phyloP scores from a whole-genome alignment of 2,888 invertebrate species.

The Kryphioiulus occultus region DNA sequence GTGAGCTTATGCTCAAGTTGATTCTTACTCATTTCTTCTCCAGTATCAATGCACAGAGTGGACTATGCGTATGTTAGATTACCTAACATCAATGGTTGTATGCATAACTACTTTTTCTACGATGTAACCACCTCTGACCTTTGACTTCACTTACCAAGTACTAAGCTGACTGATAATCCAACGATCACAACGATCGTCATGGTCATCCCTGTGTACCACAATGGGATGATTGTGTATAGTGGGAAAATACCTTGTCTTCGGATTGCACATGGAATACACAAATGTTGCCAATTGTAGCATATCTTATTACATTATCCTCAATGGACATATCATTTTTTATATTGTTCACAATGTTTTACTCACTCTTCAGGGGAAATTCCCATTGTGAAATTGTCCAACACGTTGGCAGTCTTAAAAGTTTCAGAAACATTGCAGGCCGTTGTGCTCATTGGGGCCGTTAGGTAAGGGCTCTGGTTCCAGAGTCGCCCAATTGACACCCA shows the following conservation, averaged over 20 bases:
- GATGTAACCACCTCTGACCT: no score
- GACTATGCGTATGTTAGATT: no score
- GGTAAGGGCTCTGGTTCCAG: not conserved
- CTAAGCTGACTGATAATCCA: conserved; percentile 26
- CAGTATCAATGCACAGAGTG: no score
- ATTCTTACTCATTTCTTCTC: no score
- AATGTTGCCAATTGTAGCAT: no score
- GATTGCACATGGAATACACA: not conserved
- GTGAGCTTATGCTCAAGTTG: no score
- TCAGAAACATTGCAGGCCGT: not conserved
- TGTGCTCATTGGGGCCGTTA: conserved; percentile 45
- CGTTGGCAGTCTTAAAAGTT: not conserved
- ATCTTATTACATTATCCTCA: not conserved
- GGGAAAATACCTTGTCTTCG: not conserved
- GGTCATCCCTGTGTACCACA: conserved; percentile 47
- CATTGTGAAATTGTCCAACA: not conserved
- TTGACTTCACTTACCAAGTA: not conserved
- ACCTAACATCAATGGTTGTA: no score
- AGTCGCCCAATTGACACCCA: conserved; percentile 46
- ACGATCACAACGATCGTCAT: conserved; percentile 40
- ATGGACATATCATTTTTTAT: not conserved
- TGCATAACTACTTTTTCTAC: no score
- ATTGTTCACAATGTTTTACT: not conserved
- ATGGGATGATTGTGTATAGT: conserved; percentile 38
- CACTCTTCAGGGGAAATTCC: no score